These are phyloP conservation scores for Drosophila anomalata DNA, from an alignment of 2,888 invertebrate species.

Conservation along the genomic window DNA sequence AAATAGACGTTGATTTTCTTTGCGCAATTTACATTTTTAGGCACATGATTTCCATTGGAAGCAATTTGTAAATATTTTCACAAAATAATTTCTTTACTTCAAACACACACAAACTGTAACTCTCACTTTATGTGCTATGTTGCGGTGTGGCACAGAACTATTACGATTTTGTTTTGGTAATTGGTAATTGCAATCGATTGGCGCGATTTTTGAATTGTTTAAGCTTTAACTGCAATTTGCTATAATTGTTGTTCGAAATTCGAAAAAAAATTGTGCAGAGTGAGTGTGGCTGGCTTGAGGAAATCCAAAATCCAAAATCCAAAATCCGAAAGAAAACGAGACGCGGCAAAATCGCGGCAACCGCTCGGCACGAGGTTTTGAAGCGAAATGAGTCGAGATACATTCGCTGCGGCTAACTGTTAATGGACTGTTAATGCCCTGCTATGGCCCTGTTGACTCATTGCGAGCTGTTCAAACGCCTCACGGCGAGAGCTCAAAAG, in stretches of 20 bases:
- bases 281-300: constrained; percentile 23
- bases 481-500: constrained; percentile 5
- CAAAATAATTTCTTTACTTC: constrained; percentile 58
- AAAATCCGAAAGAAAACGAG: constrained; percentile 46
- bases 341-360: constrained; percentile 43
- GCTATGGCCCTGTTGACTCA: constrained; percentile 12
- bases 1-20: constrained; percentile 78
- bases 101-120: constrained; percentile 16
- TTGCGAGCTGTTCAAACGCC: background rate
- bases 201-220: constrained; percentile 21
- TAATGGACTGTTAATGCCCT: background rate
- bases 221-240: background rate
- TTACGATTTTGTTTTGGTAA: background rate
- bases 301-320: constrained; percentile 17
- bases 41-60: constrained; percentile 79
- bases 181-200: constrained; percentile 7
- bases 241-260: constrained; percentile 16
- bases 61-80: constrained; percentile 69
- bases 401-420: constrained; percentile 2
- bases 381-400: constrained; percentile 76
- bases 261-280: constrained; percentile 37
- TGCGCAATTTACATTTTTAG: constrained; percentile 81
- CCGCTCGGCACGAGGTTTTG: constrained; percentile 57
- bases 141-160: constrained; percentile 1
- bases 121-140: constrained; percentile 3